A percentile compares a stretch with the other conserved stretches of the same genome.
Evolutionary conservation across 2,113 vertebrate species (phyloP).

Genomic region (Jaculus jaculus): DNA sequence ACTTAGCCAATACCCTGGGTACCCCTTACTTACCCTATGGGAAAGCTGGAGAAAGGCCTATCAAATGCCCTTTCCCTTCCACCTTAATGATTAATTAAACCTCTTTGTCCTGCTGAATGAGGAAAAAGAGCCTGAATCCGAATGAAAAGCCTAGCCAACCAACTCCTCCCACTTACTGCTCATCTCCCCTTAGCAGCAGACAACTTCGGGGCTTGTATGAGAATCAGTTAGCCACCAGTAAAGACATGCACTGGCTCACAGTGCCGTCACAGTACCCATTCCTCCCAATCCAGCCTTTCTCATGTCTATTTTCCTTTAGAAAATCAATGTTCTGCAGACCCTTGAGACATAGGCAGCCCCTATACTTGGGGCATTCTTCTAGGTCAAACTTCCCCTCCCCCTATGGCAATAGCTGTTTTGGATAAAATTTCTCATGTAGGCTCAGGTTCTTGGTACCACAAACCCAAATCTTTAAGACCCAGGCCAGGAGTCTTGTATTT

Average conservation of each 20-base stretch:
- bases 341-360: fast-evolving
- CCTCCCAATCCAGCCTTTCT: fast-evolving
- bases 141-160: too few relatives aligned
- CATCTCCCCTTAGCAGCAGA: neutral
- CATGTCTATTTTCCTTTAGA: neutral
- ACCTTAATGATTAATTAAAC: neutral
- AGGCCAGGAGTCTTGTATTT: neutral
- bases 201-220: fast-evolving
- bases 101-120: neutral
- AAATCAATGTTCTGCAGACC: neutral
- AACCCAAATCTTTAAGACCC: neutral
- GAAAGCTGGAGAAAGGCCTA: too few relatives aligned
- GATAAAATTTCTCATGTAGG: neutral
- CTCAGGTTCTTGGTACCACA: neutral
- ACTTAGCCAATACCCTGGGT: too few relatives aligned
- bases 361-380: fast-evolving
- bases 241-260: fast-evolving
- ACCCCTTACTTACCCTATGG: too few relatives aligned
- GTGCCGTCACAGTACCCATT: fast-evolving
- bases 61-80: too few relatives aligned
- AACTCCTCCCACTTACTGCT: neutral
- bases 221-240: neutral
- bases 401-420: fast-evolving
- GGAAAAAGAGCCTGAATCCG: too few relatives aligned
- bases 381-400: fast-evolving